Evolutionary conservation across 1,140 invertebrate genomes (phyloP).

Genomic region (Solen grandis): DNA sequence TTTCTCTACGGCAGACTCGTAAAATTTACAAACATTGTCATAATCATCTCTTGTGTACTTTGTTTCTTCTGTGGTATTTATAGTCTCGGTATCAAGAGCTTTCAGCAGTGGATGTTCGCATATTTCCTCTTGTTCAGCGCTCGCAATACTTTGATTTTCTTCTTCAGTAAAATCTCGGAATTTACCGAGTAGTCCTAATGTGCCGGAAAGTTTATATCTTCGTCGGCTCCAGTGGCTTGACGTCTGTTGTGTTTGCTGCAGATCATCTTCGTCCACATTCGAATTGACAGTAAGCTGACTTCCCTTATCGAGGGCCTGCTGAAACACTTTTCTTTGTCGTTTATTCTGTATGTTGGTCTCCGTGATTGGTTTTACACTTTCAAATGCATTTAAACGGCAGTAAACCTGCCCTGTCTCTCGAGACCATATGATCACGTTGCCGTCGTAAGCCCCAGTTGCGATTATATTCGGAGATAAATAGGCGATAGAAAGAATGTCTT

Average conservation of each 20-base stretch:
- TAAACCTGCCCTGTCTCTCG: slow-evolving; percentile 87
- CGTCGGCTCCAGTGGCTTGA: not conserved
- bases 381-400: slow-evolving; percentile 77
- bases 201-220: slow-evolving; percentile 2
- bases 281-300: not conserved
- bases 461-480: slow-evolving; percentile 82
- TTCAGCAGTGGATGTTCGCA: slow-evolving; percentile 55
- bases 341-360: slow-evolving; percentile 5
- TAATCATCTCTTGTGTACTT: slow-evolving; percentile 62
- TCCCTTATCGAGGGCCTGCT: not conserved
- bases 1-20: slow-evolving; percentile 76
- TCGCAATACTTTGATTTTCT: not conserved
- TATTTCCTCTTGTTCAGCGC: not conserved
- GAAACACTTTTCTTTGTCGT: not conserved
- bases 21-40: slow-evolving; percentile 78
- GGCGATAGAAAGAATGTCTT: slow-evolving; percentile 86
- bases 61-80: not conserved
- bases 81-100: slow-evolving; percentile 33
- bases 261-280: slow-evolving; percentile 38
- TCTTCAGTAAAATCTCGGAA: not conserved
- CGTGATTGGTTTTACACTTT: slow-evolving; percentile 56
- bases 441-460: slow-evolving; percentile 86
- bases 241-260: too few species aligned
- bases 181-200: not conserved
- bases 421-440: slow-evolving; percentile 89